A percentile compares a stretch with the other conserved stretches of the same genome.
Conservation (phyloP, 1,140 invertebrate genomes). For the Marisa cornuarietis region DNA sequence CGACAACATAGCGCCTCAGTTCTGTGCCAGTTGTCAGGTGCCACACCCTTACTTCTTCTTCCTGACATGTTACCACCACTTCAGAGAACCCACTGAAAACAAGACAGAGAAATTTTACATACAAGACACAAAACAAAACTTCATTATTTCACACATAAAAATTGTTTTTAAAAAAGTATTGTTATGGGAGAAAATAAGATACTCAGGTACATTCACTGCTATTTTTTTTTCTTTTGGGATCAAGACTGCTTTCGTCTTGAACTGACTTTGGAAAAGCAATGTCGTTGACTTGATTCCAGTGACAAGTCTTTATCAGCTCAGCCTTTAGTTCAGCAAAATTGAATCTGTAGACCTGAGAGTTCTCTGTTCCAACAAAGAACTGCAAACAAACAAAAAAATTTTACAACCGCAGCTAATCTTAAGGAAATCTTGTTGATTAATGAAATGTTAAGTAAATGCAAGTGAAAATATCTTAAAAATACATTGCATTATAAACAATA, state of each 20-base stretch:
- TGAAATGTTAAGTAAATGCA: not conserved
- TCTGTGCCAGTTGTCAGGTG: slow-evolving; percentile 78
- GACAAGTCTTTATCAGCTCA: slow-evolving; percentile 82
- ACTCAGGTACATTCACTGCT: no score
- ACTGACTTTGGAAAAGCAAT: slow-evolving; percentile 84
- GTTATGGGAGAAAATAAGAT: no score
- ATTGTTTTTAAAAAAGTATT: no score
- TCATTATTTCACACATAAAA: no score
- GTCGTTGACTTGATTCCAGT: slow-evolving; percentile 81
- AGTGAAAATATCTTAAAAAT: slow-evolving; percentile 9
- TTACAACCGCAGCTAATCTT: not conserved
- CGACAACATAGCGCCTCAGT: slow-evolving; percentile 82
- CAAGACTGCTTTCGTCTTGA: no score
- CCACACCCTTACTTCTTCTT: slow-evolving; percentile 88
- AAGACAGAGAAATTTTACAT: slow-evolving; percentile 10
- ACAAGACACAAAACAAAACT: not conserved
- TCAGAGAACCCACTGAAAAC: slow-evolving; percentile 67
- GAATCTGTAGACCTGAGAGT: slow-evolving; percentile 85
- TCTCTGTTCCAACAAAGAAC: slow-evolving; percentile 76
- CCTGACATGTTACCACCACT: slow-evolving; percentile 86
- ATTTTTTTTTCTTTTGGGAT: no score
- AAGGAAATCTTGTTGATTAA: not conserved
- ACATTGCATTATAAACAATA: no score
- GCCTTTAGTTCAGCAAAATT: slow-evolving; percentile 75
- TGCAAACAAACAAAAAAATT: slow-evolving; percentile 45